A percentile compares a stretch with the other conserved stretches of the same genome.
phyloP scores from a whole-genome alignment of 1,140 invertebrate species.

The Coenobita brevimanus region DNA sequence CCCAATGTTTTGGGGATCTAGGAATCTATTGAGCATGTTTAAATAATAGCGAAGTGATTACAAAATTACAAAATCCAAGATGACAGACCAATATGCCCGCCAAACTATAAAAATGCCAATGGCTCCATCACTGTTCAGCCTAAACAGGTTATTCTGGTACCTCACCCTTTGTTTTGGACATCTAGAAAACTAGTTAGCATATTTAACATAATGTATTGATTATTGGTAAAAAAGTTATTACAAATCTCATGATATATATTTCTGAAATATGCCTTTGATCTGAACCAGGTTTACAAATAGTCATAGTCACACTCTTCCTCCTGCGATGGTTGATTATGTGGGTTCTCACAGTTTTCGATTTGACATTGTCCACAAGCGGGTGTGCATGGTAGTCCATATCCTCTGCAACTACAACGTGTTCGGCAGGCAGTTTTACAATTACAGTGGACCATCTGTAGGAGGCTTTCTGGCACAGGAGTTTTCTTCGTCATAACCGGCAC shows the following conservation, averaged over 20 bases:
- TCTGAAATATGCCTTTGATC: constrained; percentile 12
- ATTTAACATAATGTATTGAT: no score
- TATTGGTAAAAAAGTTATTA: no score
- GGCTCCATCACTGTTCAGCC: no score
- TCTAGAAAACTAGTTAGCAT: no score
- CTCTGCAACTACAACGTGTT: background rate
- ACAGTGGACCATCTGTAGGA: constrained; percentile 6
- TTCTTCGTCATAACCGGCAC: no score
- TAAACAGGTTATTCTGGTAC: no score
- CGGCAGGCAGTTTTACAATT: background rate
- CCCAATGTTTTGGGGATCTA: background rate
- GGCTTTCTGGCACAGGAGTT: no score
- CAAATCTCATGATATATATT: background rate
- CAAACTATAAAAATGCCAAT: no score
- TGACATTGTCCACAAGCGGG: background rate
- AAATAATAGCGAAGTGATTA: background rate
- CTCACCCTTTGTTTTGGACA: background rate
- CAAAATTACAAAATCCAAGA: background rate
- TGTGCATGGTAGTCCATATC: background rate
- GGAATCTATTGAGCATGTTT: background rate
- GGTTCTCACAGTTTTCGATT: constrained; percentile 13
- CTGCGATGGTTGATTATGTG: constrained; percentile 1
- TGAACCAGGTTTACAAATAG: constrained; percentile 24
- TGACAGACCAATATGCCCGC: background rate
- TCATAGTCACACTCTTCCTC: background rate